Evolutionary conservation across 2,113 vertebrate genomes (phyloP).

Genomic region (Charadrius vociferus): DNA sequence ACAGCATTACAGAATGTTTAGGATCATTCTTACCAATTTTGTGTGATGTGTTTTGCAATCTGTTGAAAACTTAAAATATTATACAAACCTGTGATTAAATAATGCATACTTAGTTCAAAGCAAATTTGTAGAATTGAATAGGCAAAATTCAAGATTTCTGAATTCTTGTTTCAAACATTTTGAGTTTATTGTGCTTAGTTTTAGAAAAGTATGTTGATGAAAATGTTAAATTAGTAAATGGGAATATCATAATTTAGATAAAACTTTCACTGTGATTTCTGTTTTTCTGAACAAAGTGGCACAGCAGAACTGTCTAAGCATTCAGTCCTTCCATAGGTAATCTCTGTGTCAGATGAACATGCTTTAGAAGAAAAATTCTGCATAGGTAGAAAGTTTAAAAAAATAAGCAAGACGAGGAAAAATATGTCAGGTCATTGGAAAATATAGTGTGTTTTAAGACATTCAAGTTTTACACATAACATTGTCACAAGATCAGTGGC

Average conservation of each 20-base stretch:
- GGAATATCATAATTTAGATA: not conserved
- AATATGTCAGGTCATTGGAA: not conserved
- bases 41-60: not conserved
- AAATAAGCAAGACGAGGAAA: constrained; percentile 52
- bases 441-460: constrained; percentile 1
- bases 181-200: not conserved
- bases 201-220: not conserved
- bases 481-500: constrained; percentile 34
- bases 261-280: not conserved
- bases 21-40: not conserved
- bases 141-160: not conserved
- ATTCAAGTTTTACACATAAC: not conserved
- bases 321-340: not conserved
- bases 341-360: constrained; percentile 2
- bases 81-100: not conserved
- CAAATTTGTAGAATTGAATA: not conserved
- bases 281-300: not conserved
- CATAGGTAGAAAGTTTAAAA: constrained; percentile 66
- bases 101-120: not conserved
- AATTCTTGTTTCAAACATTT: not conserved
- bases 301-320: not conserved
- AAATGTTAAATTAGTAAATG: not conserved
- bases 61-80: not conserved
- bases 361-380: constrained; percentile 4
- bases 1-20: not conserved